These are phyloP conservation scores for Poliocrania exsul DNA, from an alignment of 2,797 vertebrate genomes.

Conservation along the genomic window DNA sequence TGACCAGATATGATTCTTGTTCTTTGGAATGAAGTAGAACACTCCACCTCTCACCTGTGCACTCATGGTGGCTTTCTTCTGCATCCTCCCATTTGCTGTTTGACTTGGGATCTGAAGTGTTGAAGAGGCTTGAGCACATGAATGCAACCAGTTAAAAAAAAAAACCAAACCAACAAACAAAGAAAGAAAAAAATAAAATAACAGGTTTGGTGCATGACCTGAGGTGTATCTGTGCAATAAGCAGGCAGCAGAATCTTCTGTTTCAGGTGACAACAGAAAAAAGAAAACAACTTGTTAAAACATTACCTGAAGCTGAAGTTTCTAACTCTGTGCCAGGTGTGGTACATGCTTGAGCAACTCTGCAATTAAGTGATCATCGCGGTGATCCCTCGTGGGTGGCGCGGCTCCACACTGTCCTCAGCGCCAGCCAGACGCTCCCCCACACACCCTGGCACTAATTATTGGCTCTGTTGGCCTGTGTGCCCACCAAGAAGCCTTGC, in stretches of 20 bases:
- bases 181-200: background rate
- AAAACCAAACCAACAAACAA: no score
- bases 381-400: conserved; percentile 12
- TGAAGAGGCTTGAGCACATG: background rate
- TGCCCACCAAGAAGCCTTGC: background rate
- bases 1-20: background rate
- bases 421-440: background rate
- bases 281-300: conserved; percentile 64
- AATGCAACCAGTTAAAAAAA: background rate
- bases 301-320: conserved; percentile 56
- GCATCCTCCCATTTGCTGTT: background rate
- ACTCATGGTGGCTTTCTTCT: background rate
- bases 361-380: conserved; percentile 31
- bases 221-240: background rate
- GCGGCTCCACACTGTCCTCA: background rate
- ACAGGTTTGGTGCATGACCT: background rate
- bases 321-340: conserved; percentile 11
- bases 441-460: background rate
- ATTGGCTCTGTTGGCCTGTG: background rate
- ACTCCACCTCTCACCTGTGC: background rate
- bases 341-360: conserved; percentile 47
- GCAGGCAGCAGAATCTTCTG: conserved; percentile 20
- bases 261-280: conserved; percentile 28
- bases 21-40: background rate
- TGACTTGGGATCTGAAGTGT: background rate